phyloP scores from a whole-genome alignment of 23 tunicate genomes.

The Oikopleura dioica region DNA sequence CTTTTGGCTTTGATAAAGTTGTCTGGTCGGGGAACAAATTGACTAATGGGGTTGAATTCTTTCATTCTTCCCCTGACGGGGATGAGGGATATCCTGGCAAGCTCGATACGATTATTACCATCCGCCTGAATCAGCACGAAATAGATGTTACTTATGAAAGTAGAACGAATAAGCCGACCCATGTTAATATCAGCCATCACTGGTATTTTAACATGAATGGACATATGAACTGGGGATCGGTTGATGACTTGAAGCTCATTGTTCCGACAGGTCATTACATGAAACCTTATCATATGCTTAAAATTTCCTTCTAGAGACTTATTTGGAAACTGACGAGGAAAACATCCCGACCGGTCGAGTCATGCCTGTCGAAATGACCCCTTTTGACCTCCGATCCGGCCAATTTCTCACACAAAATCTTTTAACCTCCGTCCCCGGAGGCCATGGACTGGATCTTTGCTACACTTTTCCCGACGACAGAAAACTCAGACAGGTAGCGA shows the following conservation, averaged over 20 bases:
- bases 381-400: conserved; percentile 43
- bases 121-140: conserved; percentile 19
- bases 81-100: conserved; percentile 86
- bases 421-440: conserved; percentile 26
- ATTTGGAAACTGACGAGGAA: neutral
- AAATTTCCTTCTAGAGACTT: neutral
- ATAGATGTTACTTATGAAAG: conserved; percentile 27
- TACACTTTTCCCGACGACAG: conserved; percentile 20
- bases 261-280: neutral
- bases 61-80: conserved; percentile 18
- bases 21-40: neutral
- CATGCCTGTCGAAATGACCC: conserved; percentile 21
- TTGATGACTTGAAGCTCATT: neutral
- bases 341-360: conserved; percentile 33
- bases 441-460: conserved; percentile 44
- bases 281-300: neutral
- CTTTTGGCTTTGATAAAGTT: conserved; percentile 67
- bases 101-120: conserved; percentile 20
- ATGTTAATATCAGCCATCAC: conserved; percentile 59
- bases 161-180: conserved; percentile 25
- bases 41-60: neutral
- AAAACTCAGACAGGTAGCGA: neutral
- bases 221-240: conserved; percentile 20
- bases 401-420: conserved; percentile 26
- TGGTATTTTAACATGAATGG: conserved; percentile 67